Conservation (phyloP, 2,113 vertebrate species). For the Halichoeres trimaculatus region DNA sequence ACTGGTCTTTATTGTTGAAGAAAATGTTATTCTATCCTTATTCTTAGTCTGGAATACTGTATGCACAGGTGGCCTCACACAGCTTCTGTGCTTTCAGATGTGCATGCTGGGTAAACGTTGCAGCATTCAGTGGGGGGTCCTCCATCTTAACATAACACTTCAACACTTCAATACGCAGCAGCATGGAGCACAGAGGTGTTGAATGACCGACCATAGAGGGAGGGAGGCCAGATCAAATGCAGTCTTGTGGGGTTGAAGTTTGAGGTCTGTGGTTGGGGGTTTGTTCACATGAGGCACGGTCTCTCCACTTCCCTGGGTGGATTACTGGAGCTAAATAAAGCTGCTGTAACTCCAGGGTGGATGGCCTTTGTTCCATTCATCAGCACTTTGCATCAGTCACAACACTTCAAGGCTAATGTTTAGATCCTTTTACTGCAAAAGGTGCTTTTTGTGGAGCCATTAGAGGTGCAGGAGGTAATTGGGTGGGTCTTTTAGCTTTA, state of each 20-base stretch:
- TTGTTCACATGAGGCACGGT: constrained; percentile 33
- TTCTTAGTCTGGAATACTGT: constrained; percentile 49
- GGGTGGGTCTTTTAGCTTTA: constrained; percentile 30
- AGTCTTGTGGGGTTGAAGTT: constrained; percentile 44
- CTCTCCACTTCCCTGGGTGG: constrained; percentile 43
- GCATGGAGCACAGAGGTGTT: constrained; percentile 41
- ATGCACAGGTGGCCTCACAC: constrained; percentile 56
- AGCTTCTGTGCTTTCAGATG: constrained; percentile 24
- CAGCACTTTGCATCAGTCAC: constrained; percentile 56
- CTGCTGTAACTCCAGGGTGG: constrained; percentile 47
- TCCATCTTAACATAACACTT: constrained; percentile 53
- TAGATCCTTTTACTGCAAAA: constrained; percentile 47
- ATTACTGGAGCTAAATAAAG: constrained; percentile 70
- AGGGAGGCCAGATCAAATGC: constrained; percentile 52
- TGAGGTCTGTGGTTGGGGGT: constrained; percentile 48
- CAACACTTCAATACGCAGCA: constrained; percentile 42
- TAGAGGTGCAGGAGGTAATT: constrained; percentile 57
- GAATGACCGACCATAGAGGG: constrained; percentile 36
- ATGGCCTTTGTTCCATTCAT: constrained; percentile 65
- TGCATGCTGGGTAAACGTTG: constrained; percentile 26
- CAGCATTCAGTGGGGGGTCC: constrained; percentile 51
- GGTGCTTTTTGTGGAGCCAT: constrained; percentile 55
- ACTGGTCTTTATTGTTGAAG: constrained; percentile 35
- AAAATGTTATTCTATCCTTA: constrained; percentile 61
- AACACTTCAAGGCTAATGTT: constrained; percentile 46